Percentiles rank a stretch among this genome's conserved stretches.
Conservation (phyloP, 2,888 invertebrate genomes). For the Nematopogon swammerdamellus region DNA sequence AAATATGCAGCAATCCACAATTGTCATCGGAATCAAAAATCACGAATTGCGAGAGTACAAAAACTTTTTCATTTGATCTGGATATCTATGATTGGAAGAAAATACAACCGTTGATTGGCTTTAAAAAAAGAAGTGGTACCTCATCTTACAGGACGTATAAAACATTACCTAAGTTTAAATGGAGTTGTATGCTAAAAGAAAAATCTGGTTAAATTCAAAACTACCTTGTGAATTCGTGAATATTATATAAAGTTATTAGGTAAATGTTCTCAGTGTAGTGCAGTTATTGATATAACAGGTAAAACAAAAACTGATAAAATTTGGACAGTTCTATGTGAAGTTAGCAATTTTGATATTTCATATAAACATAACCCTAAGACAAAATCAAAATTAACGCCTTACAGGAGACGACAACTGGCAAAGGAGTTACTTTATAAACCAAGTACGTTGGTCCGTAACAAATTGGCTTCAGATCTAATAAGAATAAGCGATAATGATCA, state of each 20-base stretch:
- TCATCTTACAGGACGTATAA: conserved; percentile 2
- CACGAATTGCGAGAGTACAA: not conserved
- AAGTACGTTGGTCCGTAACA: conserved; percentile 10
- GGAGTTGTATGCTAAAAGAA: conserved; percentile 4
- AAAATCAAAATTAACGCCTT: conserved; percentile 12
- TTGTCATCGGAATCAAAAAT: conserved; percentile 1
- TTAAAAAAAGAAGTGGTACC: conserved; percentile 1
- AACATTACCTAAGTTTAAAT: conserved; percentile 5
- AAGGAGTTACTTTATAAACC: conserved; percentile 11
- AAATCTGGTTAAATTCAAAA: conserved; percentile 5
- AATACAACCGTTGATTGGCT: conserved; percentile 2
- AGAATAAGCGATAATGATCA: conserved; percentile 10
- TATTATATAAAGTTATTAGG: conserved; percentile 9
- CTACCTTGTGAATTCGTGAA: conserved; percentile 8
- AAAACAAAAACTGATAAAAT: conserved; percentile 11
- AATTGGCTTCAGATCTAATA: conserved; percentile 11
- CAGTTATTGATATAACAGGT: conserved; percentile 9
- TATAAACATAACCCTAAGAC: conserved; percentile 11
- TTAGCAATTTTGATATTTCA: conserved; percentile 7
- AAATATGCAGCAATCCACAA: conserved; percentile 2
- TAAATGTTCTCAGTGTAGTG: conserved; percentile 11
- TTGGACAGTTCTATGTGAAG: conserved; percentile 10
- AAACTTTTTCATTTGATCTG: conserved; percentile 3
- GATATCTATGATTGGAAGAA: conserved; percentile 3
- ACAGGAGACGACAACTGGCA: conserved; percentile 11